Percentiles rank a stretch among this genome's conserved stretches.
phyloP scores from a whole-genome alignment of 2,797 vertebrate species.

The Oceanodroma leucorhoa region DNA sequence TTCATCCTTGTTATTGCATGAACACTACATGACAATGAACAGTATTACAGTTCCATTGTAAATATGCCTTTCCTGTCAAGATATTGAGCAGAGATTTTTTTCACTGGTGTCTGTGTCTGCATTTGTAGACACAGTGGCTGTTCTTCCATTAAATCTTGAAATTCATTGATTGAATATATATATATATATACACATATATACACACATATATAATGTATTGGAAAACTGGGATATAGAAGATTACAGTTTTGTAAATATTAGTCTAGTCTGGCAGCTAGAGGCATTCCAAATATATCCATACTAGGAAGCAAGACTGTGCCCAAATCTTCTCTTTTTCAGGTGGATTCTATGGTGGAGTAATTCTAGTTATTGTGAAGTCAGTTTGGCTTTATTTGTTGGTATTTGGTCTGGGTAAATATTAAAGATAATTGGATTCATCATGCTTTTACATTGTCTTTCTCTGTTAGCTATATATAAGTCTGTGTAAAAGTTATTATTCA shows the following conservation, averaged over 20 bases:
- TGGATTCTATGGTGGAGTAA: not conserved
- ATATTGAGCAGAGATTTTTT: not conserved
- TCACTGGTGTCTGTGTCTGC: not conserved
- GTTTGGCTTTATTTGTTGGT: not conserved
- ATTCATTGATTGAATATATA: not conserved
- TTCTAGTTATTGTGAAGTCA: not conserved
- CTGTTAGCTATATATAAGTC: not conserved
- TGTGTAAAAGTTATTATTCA: not conserved
- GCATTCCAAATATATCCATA: not conserved
- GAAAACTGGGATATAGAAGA: not conserved
- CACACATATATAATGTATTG: not conserved
- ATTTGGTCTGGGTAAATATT: not conserved
- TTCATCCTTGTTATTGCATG: not conserved
- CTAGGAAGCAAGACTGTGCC: not conserved
- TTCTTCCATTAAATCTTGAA: not conserved
- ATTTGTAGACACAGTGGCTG: not conserved
- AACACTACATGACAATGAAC: not conserved
- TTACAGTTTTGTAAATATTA: not conserved
- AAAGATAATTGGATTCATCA: not conserved
- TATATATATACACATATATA: accelerated
- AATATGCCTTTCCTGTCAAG: not conserved
- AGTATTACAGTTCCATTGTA: not conserved
- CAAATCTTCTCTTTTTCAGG: not conserved
- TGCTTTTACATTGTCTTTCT: not conserved
- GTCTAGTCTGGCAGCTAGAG: not conserved